These are phyloP conservation scores for Ditula angustiorana DNA, from an alignment of 2,888 invertebrate genomes.

Conservation along the genomic window DNA sequence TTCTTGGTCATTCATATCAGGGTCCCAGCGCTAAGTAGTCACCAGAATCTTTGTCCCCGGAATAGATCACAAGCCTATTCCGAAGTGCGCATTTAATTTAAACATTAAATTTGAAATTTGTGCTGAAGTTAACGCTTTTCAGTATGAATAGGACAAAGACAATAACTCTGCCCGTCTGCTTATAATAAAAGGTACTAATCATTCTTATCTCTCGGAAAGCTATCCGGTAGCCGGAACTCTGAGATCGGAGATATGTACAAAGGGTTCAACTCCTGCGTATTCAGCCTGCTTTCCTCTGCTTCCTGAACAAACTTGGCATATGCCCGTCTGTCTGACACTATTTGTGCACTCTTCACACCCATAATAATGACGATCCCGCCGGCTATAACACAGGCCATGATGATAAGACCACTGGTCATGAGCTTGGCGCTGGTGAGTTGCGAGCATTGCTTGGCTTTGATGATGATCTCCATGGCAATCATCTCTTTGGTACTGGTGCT, in stretches of 20 bases:
- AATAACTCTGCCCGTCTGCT: not conserved
- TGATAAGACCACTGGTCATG: conserved; percentile 65
- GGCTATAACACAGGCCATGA: conserved; percentile 76
- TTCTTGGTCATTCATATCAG: no score
- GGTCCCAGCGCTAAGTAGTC: no score
- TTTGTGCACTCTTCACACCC: conserved; percentile 69
- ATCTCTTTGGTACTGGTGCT: conserved; percentile 58
- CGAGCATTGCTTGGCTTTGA: conserved; percentile 68
- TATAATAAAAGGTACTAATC: conserved; percentile 53
- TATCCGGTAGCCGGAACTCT: conserved; percentile 83
- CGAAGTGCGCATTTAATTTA: no score
- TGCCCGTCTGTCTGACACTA: conserved; percentile 80
- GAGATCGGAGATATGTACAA: conserved; percentile 87
- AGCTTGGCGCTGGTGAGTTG: conserved; percentile 69
- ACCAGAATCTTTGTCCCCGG: no score
- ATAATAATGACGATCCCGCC: conserved; percentile 76
- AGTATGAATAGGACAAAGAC: no score
- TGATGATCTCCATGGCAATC: conserved; percentile 67
- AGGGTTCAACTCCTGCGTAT: conserved; percentile 83
- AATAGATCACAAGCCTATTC: no score
- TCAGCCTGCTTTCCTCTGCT: conserved; percentile 69
- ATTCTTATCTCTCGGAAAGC: conserved; percentile 73
- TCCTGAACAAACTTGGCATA: conserved; percentile 81
- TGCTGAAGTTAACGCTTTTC: no score
- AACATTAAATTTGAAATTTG: no score